phyloP scores from a whole-genome alignment of 2,888 invertebrate genomes.

The Apamea monoglypha region DNA sequence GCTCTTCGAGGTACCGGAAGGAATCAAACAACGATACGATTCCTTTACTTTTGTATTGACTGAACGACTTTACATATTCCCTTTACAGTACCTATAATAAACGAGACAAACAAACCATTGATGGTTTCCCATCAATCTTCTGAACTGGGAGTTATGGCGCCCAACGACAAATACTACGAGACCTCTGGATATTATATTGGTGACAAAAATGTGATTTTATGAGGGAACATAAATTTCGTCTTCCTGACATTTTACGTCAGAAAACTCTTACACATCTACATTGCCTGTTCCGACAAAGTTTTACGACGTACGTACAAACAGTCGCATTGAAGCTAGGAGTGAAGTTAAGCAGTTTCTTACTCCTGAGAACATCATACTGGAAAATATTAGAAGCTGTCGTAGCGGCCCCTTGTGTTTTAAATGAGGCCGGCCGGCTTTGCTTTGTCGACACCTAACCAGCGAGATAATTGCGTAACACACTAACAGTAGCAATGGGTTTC shows the following conservation, averaged over 20 bases:
- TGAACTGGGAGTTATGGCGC: slow-evolving; percentile 33
- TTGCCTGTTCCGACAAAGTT: not conserved
- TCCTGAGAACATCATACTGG: not conserved
- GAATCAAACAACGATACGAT: too few species aligned
- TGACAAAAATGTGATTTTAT: not conserved
- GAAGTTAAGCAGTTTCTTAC: too few species aligned
- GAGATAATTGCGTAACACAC: too few species aligned
- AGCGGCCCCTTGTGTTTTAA: not conserved
- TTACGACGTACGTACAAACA: too few species aligned
- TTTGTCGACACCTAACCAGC: not conserved
- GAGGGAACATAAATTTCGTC: not conserved
- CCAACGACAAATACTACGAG: slow-evolving; percentile 35
- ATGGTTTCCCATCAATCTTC: slow-evolving; percentile 39
- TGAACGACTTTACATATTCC: too few species aligned
- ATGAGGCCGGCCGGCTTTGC: not conserved
- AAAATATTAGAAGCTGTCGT: not conserved
- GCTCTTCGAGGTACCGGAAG: too few species aligned
- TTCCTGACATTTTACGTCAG: too few species aligned
- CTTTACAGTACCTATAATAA: slow-evolving; percentile 16
- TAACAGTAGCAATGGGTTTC: too few species aligned
- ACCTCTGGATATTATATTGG: not conserved
- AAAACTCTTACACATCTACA: not conserved
- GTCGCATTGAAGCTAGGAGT: not conserved
- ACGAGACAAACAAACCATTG: slow-evolving; percentile 37
- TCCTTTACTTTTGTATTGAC: too few species aligned